phyloP scores from a whole-genome alignment of 1,140 invertebrate genomes.

The Penaeus indicus region DNA sequence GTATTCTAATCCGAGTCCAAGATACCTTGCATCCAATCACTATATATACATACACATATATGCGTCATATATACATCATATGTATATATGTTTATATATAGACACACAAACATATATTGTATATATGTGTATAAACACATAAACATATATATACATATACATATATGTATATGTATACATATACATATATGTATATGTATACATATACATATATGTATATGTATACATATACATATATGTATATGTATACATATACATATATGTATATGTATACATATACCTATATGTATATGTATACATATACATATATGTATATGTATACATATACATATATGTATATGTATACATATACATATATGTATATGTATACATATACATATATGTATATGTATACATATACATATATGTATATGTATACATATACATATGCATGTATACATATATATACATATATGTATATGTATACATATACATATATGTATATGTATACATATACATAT shows the following conservation, averaged over 20 bases:
- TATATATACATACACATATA: neutral
- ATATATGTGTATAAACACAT: neutral
- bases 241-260: neutral
- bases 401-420: neutral
- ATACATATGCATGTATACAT: neutral
- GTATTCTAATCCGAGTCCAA: no score
- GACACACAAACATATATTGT: neutral
- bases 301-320: neutral
- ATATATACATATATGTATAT: neutral
- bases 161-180: slow-evolving; percentile 1
- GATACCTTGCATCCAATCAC: no score
- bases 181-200: neutral
- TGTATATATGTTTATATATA: neutral
- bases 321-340: neutral
- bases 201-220: neutral
- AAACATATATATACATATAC: neutral
- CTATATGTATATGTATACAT: neutral
- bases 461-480: neutral
- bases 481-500: neutral
- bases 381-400: neutral
- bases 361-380: neutral
- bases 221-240: neutral
- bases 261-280: neutral
- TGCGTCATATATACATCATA: neutral
- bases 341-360: neutral